phyloP scores from a whole-genome alignment of 2,888 invertebrate species.

The Tanypteryx hageni region DNA sequence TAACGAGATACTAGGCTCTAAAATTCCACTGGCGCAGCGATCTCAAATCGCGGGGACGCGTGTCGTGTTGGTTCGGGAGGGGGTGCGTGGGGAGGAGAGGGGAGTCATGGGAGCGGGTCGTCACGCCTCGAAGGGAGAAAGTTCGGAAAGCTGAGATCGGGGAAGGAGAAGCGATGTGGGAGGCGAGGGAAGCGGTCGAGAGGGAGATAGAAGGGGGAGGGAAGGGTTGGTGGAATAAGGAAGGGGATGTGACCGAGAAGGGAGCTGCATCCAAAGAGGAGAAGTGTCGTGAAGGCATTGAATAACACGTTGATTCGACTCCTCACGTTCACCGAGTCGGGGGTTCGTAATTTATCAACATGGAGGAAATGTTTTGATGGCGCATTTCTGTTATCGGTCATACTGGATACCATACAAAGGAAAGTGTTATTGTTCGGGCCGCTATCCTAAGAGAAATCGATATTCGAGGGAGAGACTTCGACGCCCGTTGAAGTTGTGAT shows the following conservation, averaged over 20 bases:
- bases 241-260: background rate
- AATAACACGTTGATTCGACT: background rate
- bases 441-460: too few species aligned
- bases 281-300: background rate
- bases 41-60: conserved; percentile 26
- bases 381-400: background rate
- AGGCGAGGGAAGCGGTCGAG: too few species aligned
- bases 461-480: too few species aligned
- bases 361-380: background rate
- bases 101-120: background rate
- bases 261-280: background rate
- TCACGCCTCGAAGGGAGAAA: conserved; percentile 34
- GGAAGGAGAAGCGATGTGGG: background rate
- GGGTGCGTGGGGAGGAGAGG: background rate
- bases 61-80: background rate
- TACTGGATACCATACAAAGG: background rate
- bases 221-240: too few species aligned
- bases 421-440: too few species aligned
- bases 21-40: background rate
- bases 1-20: background rate
- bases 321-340: background rate
- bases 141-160: background rate
- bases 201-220: too few species aligned
- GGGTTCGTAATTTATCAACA: background rate
- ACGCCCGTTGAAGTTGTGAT: too few species aligned